These are phyloP conservation scores for Boulengeromyrus knoepffleri DNA, from an alignment of 2,113 vertebrate genomes.

Conservation along the genomic window DNA sequence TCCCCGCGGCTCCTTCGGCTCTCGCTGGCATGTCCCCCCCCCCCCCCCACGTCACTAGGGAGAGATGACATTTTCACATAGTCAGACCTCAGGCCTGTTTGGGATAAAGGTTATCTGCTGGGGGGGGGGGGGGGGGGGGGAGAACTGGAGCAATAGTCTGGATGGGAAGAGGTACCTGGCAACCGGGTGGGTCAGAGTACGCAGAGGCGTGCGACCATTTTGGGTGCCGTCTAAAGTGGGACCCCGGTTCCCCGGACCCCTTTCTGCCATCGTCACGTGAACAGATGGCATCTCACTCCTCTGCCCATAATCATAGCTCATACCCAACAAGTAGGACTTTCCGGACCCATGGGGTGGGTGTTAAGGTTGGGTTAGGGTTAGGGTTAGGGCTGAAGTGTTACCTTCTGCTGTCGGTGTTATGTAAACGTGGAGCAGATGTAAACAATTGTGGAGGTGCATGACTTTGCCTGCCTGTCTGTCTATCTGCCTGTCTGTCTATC, in stretches of 20 bases:
- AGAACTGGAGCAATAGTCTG: not conserved
- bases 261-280: too few species aligned
- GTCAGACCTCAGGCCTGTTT: slow-evolving; percentile 1
- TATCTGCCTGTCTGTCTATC: accelerated
- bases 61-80: slow-evolving; percentile 18
- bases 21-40: not conserved
- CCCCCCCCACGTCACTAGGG: not conserved
- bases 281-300: not conserved
- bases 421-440: not conserved
- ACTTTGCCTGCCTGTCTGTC: not conserved
- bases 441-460: not conserved
- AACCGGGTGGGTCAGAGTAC: not conserved
- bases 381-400: not conserved
- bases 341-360: not conserved
- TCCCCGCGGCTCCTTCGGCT: not conserved
- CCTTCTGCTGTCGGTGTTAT: not conserved
- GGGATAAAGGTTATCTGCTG: slow-evolving; percentile 6
- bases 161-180: slow-evolving; percentile 2
- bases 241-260: too few species aligned
- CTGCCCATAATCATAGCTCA: not conserved
- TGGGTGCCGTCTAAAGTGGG: not conserved
- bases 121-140: not conserved
- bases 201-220: not conserved
- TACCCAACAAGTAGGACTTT: not conserved
- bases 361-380: too few species aligned